Evolutionary conservation across 2,888 invertebrate genomes (phyloP).

Genomic region (Campoplex capitator): DNA sequence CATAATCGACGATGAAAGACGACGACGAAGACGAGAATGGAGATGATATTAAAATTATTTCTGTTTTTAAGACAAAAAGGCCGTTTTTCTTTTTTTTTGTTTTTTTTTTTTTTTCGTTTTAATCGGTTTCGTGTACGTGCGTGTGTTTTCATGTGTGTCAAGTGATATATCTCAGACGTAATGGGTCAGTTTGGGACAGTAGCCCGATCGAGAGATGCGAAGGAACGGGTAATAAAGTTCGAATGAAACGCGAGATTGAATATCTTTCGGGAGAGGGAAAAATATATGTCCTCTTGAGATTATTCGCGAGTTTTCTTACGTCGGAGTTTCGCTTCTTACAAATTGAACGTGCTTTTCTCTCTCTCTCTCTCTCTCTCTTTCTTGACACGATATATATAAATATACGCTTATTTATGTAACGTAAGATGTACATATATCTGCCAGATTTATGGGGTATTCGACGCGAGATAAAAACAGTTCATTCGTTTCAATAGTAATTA

Average conservation of each 20-base stretch:
- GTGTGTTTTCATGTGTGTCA: not conserved
- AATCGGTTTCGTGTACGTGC: not conserved
- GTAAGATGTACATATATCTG: not conserved
- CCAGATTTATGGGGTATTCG: not conserved
- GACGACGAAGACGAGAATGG: slow-evolving; percentile 32
- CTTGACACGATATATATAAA: not conserved
- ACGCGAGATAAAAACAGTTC: not conserved
- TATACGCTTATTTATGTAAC: not conserved
- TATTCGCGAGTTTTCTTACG: slow-evolving; percentile 45
- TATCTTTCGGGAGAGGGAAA: slow-evolving; percentile 11
- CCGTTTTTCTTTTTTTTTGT: not conserved
- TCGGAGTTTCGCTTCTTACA: slow-evolving; percentile 54
- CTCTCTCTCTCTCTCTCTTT: slow-evolving; percentile 11
- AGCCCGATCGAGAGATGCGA: slow-evolving; percentile 26
- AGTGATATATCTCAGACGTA: not conserved
- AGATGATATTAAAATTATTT: slow-evolving; percentile 35
- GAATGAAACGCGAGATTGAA: slow-evolving; percentile 6
- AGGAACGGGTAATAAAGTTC: not conserved
- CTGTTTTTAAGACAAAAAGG: slow-evolving; percentile 28
- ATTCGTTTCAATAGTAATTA: not conserved
- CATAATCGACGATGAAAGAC: slow-evolving; percentile 9
- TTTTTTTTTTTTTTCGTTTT: too few species aligned
- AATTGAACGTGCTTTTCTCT: slow-evolving; percentile 55
- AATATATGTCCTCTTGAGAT: slow-evolving; percentile 49
- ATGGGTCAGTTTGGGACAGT: not conserved